A percentile compares a stretch with the other conserved stretches of the same genome.
Conservation (phyloP, 2,888 invertebrate genomes). For the Myopa tessellatipennis region DNA sequence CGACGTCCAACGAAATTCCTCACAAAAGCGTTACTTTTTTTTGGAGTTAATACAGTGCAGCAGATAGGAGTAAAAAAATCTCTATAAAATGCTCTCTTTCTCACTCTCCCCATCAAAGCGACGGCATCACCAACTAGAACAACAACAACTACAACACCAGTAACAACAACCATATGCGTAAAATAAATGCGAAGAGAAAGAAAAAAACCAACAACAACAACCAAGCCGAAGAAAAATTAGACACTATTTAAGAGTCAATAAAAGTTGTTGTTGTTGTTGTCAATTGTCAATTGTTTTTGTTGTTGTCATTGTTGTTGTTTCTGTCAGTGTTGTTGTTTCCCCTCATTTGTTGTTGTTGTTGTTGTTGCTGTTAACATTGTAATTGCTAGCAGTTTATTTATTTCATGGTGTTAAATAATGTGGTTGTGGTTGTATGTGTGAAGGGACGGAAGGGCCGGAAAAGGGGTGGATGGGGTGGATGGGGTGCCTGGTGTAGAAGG, state of each 20-base stretch:
- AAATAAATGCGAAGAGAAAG: not conserved
- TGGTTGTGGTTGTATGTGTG: slow-evolving; percentile 35
- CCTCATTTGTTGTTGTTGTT: too few relatives aligned
- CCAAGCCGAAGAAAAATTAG: not conserved
- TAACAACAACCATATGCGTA: not conserved
- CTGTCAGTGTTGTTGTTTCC: too few relatives aligned
- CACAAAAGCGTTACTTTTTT: too few relatives aligned
- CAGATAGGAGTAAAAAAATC: not conserved
- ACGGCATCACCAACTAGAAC: not conserved
- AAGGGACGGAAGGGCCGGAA: not conserved
- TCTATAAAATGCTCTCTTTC: not conserved
- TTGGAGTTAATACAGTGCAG: too few relatives aligned
- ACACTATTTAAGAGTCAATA: slow-evolving; percentile 67
- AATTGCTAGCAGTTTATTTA: slow-evolving; percentile 69
- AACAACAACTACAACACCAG: slow-evolving; percentile 4
- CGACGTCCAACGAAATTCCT: too few relatives aligned
- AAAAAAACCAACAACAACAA: not conserved
- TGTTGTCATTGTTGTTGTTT: slow-evolving; percentile 56
- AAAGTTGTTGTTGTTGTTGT: slow-evolving; percentile 60
- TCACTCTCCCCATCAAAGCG: not conserved
- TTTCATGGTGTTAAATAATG: slow-evolving; percentile 53
- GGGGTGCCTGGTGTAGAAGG: too few relatives aligned
- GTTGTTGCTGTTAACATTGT: slow-evolving; percentile 61
- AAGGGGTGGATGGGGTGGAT: not conserved
- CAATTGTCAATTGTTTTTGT: slow-evolving; percentile 47